Conservation (phyloP, 2,797 vertebrate species). For the Novumbra hubbsi region DNA sequence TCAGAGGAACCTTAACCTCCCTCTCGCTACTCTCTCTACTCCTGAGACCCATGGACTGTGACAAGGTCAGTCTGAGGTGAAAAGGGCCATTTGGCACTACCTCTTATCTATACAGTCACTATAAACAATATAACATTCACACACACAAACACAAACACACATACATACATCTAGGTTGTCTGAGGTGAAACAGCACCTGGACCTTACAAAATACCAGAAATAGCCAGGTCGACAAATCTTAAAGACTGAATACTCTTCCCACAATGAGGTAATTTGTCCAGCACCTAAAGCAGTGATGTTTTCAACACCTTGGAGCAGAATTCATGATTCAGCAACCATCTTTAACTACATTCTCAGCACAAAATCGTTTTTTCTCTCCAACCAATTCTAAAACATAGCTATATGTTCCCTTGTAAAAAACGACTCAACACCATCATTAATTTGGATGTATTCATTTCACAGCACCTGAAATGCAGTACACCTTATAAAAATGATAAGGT, state of each 20-base stretch:
- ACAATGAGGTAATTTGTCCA: not conserved
- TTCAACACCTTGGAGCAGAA: not conserved
- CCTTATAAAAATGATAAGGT: not conserved
- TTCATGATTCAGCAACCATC: constrained; percentile 5
- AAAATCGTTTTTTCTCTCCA: not conserved
- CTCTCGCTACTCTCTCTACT: not conserved
- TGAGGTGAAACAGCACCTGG: constrained; percentile 15
- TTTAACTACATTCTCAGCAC: constrained; percentile 20
- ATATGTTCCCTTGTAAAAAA: constrained; percentile 16
- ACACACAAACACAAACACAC: no score
- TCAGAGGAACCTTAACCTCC: not conserved
- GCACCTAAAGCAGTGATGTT: constrained; percentile 5
- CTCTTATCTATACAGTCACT: not conserved
- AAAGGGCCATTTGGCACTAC: not conserved
- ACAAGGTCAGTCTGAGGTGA: not conserved
- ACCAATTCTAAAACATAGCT: constrained; percentile 39
- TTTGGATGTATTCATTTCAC: not conserved
- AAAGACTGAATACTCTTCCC: not conserved
- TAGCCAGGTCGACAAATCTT: constrained; percentile 8
- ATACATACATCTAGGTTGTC: constrained; percentile 1
- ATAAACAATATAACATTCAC: not conserved
- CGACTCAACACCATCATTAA: not conserved
- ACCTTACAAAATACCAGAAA: constrained; percentile 11
- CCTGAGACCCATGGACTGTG: not conserved
- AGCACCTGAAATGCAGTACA: not conserved